A percentile compares a stretch with the other conserved stretches of the same genome.
Conservation (phyloP, 2,888 invertebrate species). For the Epirrhoe alternata region DNA sequence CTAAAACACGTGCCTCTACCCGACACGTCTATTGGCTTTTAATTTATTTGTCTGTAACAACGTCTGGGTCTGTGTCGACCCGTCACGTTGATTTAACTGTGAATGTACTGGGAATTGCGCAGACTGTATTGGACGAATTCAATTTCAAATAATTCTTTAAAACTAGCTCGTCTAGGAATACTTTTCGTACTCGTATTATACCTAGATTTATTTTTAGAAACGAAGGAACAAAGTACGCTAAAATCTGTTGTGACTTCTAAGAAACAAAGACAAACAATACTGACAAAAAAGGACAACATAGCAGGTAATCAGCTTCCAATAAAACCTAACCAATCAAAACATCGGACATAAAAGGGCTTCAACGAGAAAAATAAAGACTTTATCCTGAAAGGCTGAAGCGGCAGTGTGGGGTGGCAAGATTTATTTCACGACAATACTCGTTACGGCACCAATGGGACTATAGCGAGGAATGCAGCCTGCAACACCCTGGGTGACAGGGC, state of each 20-base stretch:
- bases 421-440: conserved; percentile 81
- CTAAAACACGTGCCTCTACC: conserved; percentile 12
- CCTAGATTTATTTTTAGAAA: background rate
- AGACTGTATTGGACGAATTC: background rate
- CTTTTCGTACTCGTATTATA: background rate
- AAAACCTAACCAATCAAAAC: conserved; percentile 54
- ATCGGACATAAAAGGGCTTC: conserved; percentile 63
- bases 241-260: background rate
- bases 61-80: conserved; percentile 36
- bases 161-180: background rate
- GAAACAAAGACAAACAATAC: background rate
- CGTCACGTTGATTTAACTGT: conserved; percentile 41
- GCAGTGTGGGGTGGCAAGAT: conserved; percentile 76
- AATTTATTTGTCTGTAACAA: conserved; percentile 72
- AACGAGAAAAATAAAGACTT: conserved; percentile 80
- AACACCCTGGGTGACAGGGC: conserved; percentile 50
- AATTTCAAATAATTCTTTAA: background rate
- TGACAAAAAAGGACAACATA: conserved; percentile 31
- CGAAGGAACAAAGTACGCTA: background rate
- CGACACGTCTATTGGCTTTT: conserved; percentile 63
- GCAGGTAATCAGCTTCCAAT: conserved; percentile 58
- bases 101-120: conserved; percentile 16
- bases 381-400: conserved; percentile 75
- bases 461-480: conserved; percentile 72
- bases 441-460: conserved; percentile 79